Base-by-base conservation (phyloP, 2,113 vertebrate genomes). In the Scopus umbretta region DNA sequence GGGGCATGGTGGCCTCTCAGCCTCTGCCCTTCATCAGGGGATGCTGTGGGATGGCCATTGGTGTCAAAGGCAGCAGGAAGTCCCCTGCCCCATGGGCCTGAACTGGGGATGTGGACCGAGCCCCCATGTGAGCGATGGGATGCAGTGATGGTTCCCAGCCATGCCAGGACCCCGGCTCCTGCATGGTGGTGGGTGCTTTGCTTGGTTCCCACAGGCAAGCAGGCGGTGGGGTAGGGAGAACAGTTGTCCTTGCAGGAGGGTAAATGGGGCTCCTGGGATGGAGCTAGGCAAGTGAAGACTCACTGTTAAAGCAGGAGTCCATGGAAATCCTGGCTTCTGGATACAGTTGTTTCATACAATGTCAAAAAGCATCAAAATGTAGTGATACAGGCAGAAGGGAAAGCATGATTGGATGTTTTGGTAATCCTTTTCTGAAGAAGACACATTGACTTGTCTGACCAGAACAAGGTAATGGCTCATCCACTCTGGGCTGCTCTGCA, bases 371-470 rank as follows among this genome's bases (percentile, higher is more conserved):
- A 43, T 80, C 75, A 80, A 91, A 93, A 80, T 63, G 58, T 90
- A 50, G 66, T 1, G 9, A 80, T 67, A 42, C 40, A 58, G 80
- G 80, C 65, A 94, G 78, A 96, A 94, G 78, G 59, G 82, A 83
- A 52, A 74, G 73, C 45, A 0, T 86, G 92, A 95, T 79, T 86
- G 86, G 84, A 68, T 87, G 76, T 67, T 94, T 61, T 36, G 49
- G 80, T 91, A 94, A 95, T 90, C 86, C 89, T 86, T 93, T 91
- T 76, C 91, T 94, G 95, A 81, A 96, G 89, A 71, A 91, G 40
- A 30, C 80, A 76, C 56, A 88, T 6, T 5, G 4, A 70, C 71
- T 81, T 11, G 3, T 38, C 84, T 2, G 0, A 71, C 70, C 2
- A 4, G 83, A 94, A 92, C 4, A 1, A 47, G 45, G 23, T 15